Evolutionary conservation across 1,140 invertebrate genomes (phyloP).

Genomic region (Achroia grisella): DNA sequence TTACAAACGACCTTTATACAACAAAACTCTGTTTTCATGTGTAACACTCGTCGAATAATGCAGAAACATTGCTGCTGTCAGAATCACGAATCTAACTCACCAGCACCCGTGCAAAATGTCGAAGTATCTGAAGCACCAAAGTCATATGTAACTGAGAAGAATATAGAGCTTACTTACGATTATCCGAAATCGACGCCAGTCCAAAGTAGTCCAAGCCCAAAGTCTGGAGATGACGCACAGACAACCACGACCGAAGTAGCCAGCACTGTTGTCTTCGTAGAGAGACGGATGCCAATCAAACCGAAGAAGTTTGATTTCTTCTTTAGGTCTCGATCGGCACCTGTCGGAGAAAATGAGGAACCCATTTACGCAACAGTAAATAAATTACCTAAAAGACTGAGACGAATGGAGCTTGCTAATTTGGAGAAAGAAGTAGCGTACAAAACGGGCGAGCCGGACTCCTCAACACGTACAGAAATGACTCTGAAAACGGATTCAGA

Average conservation of each 20-base stretch:
- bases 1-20: slow-evolving; percentile 60
- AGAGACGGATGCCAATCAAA: slow-evolving; percentile 60
- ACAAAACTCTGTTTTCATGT: slow-evolving; percentile 69
- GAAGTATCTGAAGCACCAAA: slow-evolving; percentile 30
- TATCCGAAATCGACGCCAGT: slow-evolving; percentile 62
- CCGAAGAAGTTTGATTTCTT: slow-evolving; percentile 67
- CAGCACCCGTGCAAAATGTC: slow-evolving; percentile 16
- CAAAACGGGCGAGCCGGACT: slow-evolving; percentile 49
- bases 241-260: slow-evolving; percentile 70
- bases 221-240: slow-evolving; percentile 37
- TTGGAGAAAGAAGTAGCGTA: slow-evolving; percentile 70
- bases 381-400: slow-evolving; percentile 65
- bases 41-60: slow-evolving; percentile 61
- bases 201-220: slow-evolving; percentile 38
- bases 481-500: slow-evolving; percentile 60
- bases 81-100: slow-evolving; percentile 33
- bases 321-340: slow-evolving; percentile 66
- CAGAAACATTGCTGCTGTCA: slow-evolving; percentile 62
- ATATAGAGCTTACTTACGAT: slow-evolving; percentile 69
- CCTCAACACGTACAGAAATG: slow-evolving; percentile 50
- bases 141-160: slow-evolving; percentile 68
- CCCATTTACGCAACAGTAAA: slow-evolving; percentile 72
- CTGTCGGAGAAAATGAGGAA: slow-evolving; percentile 64
- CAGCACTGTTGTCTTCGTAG: slow-evolving; percentile 68
- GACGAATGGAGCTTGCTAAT: slow-evolving; percentile 66